Evolutionary conservation across 2,113 vertebrate species (phyloP).

Genomic region (Microcebus jonahi): DNA sequence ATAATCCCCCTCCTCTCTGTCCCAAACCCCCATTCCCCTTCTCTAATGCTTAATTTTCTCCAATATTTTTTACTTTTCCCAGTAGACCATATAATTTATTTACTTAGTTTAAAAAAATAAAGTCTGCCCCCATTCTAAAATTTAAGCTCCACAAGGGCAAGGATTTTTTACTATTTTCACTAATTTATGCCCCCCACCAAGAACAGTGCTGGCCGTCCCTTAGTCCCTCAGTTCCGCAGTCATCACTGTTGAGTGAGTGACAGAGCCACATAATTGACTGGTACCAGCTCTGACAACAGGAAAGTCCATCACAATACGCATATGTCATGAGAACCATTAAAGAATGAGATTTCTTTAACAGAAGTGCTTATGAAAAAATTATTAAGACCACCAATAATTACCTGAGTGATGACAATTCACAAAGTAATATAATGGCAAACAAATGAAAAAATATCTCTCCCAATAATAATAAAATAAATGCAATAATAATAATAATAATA

Average conservation of each 20-base stretch:
- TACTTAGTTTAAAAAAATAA: no score
- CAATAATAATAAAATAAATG: neutral
- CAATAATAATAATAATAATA: neutral
- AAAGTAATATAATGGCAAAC: neutral
- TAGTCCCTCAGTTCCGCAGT: no score
- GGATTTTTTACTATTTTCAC: no score
- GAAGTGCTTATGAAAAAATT: neutral
- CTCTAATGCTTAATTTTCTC: no score
- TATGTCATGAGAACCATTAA: neutral
- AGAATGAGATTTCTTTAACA: neutral
- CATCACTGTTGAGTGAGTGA: neutral
- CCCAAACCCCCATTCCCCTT: no score
- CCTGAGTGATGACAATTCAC: neutral
- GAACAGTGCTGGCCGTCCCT: neutral
- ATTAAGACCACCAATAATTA: neutral
- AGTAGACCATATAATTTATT: no score
- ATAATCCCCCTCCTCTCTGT: no score
- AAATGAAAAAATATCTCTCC: neutral
- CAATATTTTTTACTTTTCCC: no score
- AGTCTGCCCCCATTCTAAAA: no score
- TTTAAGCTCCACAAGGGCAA: no score
- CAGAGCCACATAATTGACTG: neutral
- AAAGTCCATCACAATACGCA: neutral
- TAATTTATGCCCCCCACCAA: neutral
- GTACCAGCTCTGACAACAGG: neutral